Evolutionary conservation across 2,113 vertebrate genomes (phyloP).

Genomic region (Accipiter virgatus): DNA sequence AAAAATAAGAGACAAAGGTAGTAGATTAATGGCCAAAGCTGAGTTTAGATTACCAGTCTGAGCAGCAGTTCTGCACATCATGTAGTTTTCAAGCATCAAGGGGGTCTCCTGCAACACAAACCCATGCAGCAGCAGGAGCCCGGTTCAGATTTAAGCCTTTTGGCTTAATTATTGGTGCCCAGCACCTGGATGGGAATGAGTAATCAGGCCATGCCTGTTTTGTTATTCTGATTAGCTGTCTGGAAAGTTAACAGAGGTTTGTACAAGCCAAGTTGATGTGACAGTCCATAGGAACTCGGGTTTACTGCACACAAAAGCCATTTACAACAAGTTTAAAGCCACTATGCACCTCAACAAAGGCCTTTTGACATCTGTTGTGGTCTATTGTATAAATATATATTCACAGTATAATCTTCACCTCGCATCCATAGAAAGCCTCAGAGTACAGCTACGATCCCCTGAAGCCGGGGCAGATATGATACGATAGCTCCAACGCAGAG

Average conservation of each 20-base stretch:
- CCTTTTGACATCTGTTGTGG: not conserved
- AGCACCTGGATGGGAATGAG: not conserved
- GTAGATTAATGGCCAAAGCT: not conserved
- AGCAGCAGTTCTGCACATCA: not conserved
- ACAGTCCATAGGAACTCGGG: not conserved
- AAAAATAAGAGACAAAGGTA: conserved; percentile 4
- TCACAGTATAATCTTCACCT: not conserved
- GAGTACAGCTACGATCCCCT: not conserved
- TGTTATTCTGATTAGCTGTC: not conserved
- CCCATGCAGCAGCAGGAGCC: not conserved
- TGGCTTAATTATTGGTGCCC: not conserved
- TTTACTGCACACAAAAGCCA: not conserved
- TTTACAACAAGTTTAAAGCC: not conserved
- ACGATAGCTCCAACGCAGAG: rapidly evolving
- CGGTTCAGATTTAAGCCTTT: not conserved
- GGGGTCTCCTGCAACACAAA: not conserved
- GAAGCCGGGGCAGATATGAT: not conserved
- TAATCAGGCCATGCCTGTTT: not conserved
- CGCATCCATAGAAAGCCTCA: not conserved
- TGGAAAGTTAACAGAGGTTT: not conserved
- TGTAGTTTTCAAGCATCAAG: not conserved
- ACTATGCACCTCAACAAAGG: not conserved
- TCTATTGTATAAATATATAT: not conserved
- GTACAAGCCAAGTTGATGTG: not conserved
- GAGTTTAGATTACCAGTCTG: not conserved